Conservation (phyloP, 2,797 vertebrate genomes). For the Oryzias sinensis region DNA sequence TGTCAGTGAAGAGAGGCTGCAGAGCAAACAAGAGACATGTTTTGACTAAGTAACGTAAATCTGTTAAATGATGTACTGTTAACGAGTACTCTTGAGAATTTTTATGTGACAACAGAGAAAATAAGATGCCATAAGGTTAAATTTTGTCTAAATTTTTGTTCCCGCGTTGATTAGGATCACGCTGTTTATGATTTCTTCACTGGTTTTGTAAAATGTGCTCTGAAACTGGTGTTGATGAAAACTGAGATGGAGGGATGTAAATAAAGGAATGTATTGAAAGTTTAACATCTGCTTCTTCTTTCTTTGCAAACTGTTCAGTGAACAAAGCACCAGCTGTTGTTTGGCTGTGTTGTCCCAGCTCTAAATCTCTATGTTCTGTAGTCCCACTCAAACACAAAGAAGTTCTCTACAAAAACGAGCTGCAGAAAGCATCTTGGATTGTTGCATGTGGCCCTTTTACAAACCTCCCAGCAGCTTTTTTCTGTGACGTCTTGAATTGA, state of each 20-base stretch:
- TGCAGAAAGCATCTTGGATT: constrained; percentile 5
- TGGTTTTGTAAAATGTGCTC: constrained; percentile 54
- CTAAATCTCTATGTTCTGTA: constrained; percentile 1
- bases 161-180: constrained; percentile 4
- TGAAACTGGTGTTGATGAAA: constrained; percentile 43
- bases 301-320: constrained; percentile 15
- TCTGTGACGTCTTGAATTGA: constrained; percentile 10
- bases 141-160: constrained; percentile 15
- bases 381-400: constrained; percentile 2
- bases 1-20: constrained; percentile 11
- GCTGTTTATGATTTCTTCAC: constrained; percentile 17
- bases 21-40: background rate
- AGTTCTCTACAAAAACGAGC: background rate
- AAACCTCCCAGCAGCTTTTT: constrained; percentile 8
- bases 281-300: constrained; percentile 36
- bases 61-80: background rate
- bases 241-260: constrained; percentile 72
- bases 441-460: background rate
- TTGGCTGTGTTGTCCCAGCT: background rate
- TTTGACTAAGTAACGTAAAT: constrained; percentile 9
- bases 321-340: background rate
- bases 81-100: background rate
- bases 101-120: constrained; percentile 5
- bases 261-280: constrained; percentile 77
- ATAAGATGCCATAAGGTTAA: background rate